These are phyloP conservation scores for Trematomus bernacchii DNA, from an alignment of 2,797 vertebrate species.

Conservation along the genomic window DNA sequence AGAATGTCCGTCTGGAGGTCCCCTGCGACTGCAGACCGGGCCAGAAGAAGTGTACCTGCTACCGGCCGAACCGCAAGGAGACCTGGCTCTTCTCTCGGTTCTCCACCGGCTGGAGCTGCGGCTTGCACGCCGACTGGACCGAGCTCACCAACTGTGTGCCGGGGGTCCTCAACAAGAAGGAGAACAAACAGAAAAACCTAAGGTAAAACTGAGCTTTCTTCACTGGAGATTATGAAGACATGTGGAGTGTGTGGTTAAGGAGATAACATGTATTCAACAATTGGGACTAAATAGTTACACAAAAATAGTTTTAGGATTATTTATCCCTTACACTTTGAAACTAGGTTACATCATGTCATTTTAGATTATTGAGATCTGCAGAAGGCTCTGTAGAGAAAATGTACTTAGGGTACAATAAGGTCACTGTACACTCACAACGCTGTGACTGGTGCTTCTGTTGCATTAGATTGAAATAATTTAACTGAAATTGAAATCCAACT, in stretches of 20 bases:
- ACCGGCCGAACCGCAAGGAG: conserved; percentile 96
- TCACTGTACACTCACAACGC: not conserved
- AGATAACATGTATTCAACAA: not conserved
- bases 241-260: not conserved
- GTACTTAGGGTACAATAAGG: not conserved
- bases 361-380: not conserved
- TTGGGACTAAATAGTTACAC: not conserved
- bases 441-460: not conserved
- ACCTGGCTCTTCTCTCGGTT: conserved; percentile 99
- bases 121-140: conserved; percentile 99
- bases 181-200: conserved; percentile 85
- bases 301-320: not conserved
- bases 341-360: not conserved
- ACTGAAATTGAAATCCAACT: not conserved
- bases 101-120: conserved; percentile 99
- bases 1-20: conserved; percentile 96
- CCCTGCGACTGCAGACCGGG: conserved; percentile 98
- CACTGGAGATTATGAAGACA: not conserved
- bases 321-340: conserved; percentile 16
- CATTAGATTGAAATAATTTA: not conserved
- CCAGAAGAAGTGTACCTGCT: conserved; percentile 99
- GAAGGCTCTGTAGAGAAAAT: not conserved
- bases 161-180: conserved; percentile 95
- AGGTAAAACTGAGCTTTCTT: conserved; percentile 70
- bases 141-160: conserved; percentile 99